phyloP scores from a whole-genome alignment of 2,888 invertebrate species.

The Timema podura region DNA sequence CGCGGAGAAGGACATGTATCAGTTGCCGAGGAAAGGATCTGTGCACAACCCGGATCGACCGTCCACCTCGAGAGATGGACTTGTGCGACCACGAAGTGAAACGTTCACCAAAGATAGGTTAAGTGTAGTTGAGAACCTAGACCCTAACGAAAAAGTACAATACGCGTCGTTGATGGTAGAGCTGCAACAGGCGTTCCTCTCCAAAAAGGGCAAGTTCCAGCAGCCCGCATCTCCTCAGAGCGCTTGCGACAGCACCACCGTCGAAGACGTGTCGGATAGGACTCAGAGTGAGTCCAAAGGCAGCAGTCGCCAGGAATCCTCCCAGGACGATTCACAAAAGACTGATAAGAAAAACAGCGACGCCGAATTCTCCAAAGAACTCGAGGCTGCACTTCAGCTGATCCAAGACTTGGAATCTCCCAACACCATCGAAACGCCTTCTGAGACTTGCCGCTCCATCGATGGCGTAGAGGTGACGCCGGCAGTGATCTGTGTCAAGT shows the following conservation, averaged over 20 bases:
- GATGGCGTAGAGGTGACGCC: slow-evolving; percentile 32
- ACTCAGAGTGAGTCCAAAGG: slow-evolving; percentile 37
- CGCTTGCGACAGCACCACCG: slow-evolving; percentile 39
- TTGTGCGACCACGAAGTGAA: slow-evolving; percentile 42
- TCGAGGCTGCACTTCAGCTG: slow-evolving; percentile 49
- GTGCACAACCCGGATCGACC: slow-evolving; percentile 28
- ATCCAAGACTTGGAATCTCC: slow-evolving; percentile 51
- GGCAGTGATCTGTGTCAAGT: slow-evolving; percentile 36
- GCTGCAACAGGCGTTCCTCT: slow-evolving; percentile 46
- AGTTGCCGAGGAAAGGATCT: slow-evolving; percentile 18
- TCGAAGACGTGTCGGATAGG: slow-evolving; percentile 37
- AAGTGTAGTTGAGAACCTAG: slow-evolving; percentile 10
- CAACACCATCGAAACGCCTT: slow-evolving; percentile 48
- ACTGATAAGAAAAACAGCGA: slow-evolving; percentile 43
- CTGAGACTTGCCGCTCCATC: slow-evolving; percentile 41
- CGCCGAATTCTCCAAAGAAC: slow-evolving; percentile 48
- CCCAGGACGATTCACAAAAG: slow-evolving; percentile 34
- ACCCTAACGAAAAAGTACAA: slow-evolving; percentile 40
- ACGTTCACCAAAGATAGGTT: slow-evolving; percentile 25
- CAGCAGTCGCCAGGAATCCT: slow-evolving; percentile 41
- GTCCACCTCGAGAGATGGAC: slow-evolving; percentile 31
- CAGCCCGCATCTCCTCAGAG: slow-evolving; percentile 41
- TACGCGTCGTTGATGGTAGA: slow-evolving; percentile 51
- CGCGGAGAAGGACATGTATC: slow-evolving; percentile 31
- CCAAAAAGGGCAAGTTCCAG: slow-evolving; percentile 42